Base-by-base conservation (phyloP, 2,888 invertebrate genomes). In the Buathra laborator region DNA sequence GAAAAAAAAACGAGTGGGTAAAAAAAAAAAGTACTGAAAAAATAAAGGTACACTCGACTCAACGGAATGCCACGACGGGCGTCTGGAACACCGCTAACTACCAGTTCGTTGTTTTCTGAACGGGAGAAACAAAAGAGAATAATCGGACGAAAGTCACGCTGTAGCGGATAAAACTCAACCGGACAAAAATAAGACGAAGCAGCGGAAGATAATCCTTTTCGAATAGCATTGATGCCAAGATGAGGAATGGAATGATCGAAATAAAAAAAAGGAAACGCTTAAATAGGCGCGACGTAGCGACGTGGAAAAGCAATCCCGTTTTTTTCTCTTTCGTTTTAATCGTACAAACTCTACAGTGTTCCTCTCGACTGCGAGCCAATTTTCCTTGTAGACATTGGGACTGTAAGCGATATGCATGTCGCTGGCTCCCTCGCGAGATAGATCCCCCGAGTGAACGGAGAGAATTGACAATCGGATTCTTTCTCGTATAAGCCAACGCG, bases 11-110 rank as follows among this genome's bases (percentile, higher is more conserved):
- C 7, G 44, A 24, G 12, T 16, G 2, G 12, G 44, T 9, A n/a
- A 67, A n/a, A n/a, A n/a, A n/a, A n/a, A n/a, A n/a, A 29, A 43
- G 72, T 56, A 32, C 32, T 77, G 14, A 46, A 75, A 59, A 56
- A 64, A 44, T n/a, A 37, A 68, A 75, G 37, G 64, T 24, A 79
- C 48, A 71, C 81, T 74, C 67, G 44, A 66, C 75, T 77, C 81
- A 79, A 75, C 78, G 53, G 43, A 12, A 64, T 32, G 82, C 51
- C 75, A 75, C 78, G 81, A 24, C 51, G 67, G 29, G 48, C 46
- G 46, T n/a, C 43, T 12, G 53, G 29, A 66, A 51, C 53, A 64
- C 32, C 53, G 19, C 56, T 12, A 5, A 24, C 19, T 19, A 7
- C 7, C 19, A 10, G 24, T 12, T 24, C 4, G 56, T 9, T 24